These are phyloP conservation scores for Ibidorhyncha struthersii DNA, from an alignment of 2,113 vertebrate species.

Conservation along the genomic window DNA sequence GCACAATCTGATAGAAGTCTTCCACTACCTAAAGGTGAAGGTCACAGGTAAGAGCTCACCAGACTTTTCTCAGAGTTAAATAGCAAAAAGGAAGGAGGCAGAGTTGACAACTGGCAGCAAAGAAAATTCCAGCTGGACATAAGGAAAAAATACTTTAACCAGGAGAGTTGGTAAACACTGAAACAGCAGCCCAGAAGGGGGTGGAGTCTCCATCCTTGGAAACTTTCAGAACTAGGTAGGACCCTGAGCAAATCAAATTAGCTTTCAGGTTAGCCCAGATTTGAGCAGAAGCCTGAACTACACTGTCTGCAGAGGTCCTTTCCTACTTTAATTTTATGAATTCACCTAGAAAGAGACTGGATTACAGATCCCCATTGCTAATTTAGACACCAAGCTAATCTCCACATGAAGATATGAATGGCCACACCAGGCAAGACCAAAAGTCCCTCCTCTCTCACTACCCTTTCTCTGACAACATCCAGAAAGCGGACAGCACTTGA, in stretches of 20 bases:
- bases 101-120: not conserved
- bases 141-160: not conserved
- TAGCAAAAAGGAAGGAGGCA: not conserved
- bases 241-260: not conserved
- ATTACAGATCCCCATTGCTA: not conserved
- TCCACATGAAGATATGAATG: not conserved
- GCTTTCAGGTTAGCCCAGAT: not conserved
- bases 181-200: not conserved
- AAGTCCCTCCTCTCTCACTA: not conserved
- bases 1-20: not conserved
- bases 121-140: not conserved
- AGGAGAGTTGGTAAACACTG: not conserved
- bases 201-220: not conserved
- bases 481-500: not conserved
- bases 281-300: not conserved
- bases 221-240: not conserved
- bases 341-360: not conserved
- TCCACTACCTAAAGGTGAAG: not conserved
- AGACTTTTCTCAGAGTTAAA: not conserved
- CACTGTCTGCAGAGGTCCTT: not conserved
- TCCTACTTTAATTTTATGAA: not conserved
- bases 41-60: not conserved
- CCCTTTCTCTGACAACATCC: not conserved
- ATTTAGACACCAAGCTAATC: not conserved
- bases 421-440: not conserved